A percentile compares a stretch with the other conserved stretches of the same genome.
These are phyloP conservation scores for Phodopus roborovskii DNA, from an alignment of 2,113 vertebrate species.

Conservation along the genomic window DNA sequence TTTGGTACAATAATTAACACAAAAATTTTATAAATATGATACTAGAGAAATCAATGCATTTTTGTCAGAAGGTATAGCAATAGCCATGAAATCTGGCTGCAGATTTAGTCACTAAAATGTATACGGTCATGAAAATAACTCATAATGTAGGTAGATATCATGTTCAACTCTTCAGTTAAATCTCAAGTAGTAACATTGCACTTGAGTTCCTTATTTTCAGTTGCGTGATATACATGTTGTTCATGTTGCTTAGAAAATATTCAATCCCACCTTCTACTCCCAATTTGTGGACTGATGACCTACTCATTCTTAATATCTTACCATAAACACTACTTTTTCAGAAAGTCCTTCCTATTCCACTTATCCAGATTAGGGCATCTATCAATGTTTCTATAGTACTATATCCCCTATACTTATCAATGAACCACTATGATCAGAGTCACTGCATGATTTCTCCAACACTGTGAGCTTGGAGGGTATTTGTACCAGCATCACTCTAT, in stretches of 20 bases:
- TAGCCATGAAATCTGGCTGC: constrained; percentile 15
- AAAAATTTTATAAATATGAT: not conserved
- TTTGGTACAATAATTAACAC: not conserved
- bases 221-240: not conserved
- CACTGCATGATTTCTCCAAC: not conserved
- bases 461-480: not conserved
- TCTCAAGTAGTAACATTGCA: not conserved
- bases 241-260: not conserved
- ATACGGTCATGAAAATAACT: constrained; percentile 20
- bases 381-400: not conserved
- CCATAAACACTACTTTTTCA: not conserved
- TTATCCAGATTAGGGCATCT: not conserved
- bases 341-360: not conserved
- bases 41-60: not conserved
- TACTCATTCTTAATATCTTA: not conserved
- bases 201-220: not conserved
- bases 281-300: not conserved
- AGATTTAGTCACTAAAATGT: not conserved
- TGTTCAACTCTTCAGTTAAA: not conserved
- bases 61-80: not conserved
- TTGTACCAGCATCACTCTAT: not conserved
- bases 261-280: not conserved
- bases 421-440: not conserved
- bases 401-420: not conserved
- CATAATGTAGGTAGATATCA: constrained; percentile 37